Percentiles rank a stretch among this genome's conserved stretches.
phyloP scores from a whole-genome alignment of 2,888 invertebrate genomes.

The Agonopterix arenella region DNA sequence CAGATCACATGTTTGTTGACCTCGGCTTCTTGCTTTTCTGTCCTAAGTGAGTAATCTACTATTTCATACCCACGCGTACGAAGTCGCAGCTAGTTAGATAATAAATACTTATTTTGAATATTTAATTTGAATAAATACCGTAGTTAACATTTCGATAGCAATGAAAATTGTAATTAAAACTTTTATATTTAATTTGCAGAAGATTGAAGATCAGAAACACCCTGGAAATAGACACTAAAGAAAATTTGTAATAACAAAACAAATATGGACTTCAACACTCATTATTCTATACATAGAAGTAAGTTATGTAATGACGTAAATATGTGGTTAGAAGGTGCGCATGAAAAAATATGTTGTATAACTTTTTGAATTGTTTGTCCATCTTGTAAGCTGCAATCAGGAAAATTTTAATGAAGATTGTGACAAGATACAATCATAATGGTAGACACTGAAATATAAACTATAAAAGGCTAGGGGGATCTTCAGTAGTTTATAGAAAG shows the following conservation, averaged over 20 bases:
- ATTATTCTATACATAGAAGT: too few relatives aligned
- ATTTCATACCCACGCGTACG: too few relatives aligned
- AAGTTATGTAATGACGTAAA: too few relatives aligned
- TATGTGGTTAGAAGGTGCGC: too few relatives aligned
- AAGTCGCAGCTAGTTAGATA: too few relatives aligned
- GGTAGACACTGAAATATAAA: neutral
- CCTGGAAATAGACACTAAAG: conserved; percentile 8
- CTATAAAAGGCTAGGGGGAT: neutral
- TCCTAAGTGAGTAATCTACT: too few relatives aligned
- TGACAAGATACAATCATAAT: neutral
- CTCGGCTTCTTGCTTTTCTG: too few relatives aligned
- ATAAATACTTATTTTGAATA: neutral
- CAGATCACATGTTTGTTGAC: too few relatives aligned
- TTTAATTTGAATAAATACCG: too few relatives aligned
- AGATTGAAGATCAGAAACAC: conserved; percentile 29
- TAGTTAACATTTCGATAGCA: neutral
- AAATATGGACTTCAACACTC: neutral
- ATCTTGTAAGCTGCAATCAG: neutral
- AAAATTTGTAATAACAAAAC: conserved; percentile 6
- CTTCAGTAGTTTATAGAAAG: neutral
- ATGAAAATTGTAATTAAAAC: neutral
- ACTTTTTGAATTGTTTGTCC: too few relatives aligned
- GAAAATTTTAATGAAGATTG: neutral
- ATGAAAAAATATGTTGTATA: too few relatives aligned
- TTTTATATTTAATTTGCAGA: conserved; percentile 28